These are phyloP conservation scores for Drosophila burlai DNA, from an alignment of 1,140 invertebrate genomes.

Conservation along the genomic window DNA sequence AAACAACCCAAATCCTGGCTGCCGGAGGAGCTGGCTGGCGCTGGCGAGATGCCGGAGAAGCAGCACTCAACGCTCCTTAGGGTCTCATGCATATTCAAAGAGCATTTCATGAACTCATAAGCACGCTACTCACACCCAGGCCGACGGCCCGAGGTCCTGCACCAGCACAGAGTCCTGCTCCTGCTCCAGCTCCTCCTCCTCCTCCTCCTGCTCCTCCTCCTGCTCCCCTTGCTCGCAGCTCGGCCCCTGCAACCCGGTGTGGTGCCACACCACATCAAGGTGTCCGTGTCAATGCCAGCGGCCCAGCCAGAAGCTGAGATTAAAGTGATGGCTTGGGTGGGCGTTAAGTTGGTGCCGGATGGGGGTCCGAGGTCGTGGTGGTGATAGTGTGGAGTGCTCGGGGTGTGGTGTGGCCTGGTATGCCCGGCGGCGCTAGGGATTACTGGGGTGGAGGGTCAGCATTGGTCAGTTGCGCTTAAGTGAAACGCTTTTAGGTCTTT, in stretches of 20 bases:
- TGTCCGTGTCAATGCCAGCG: conserved; percentile 49
- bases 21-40: conserved; percentile 1
- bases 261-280: conserved; percentile 17
- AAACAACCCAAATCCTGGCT: conserved; percentile 35
- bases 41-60: conserved; percentile 36
- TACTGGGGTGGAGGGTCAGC: not conserved
- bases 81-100: conserved; percentile 81
- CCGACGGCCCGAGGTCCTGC: conserved; percentile 24
- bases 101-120: conserved; percentile 83
- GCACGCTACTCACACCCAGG: conserved; percentile 65
- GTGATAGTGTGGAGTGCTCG: too few relatives aligned
- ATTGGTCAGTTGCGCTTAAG: conserved; percentile 5
- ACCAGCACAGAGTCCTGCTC: not conserved
- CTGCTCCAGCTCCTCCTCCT: not conserved
- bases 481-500: not conserved
- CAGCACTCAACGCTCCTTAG: conserved; percentile 76
- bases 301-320: conserved; percentile 36
- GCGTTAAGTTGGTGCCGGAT: not conserved
- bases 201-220: not conserved
- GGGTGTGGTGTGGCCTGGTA: not conserved
- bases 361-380: conserved; percentile 1
- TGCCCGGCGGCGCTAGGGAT: not conserved
- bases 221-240: not conserved
- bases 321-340: conserved; percentile 19
- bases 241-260: not conserved